Evolutionary conservation across 2,113 vertebrate species (phyloP).

Genomic region (Geococcyx californianus): DNA sequence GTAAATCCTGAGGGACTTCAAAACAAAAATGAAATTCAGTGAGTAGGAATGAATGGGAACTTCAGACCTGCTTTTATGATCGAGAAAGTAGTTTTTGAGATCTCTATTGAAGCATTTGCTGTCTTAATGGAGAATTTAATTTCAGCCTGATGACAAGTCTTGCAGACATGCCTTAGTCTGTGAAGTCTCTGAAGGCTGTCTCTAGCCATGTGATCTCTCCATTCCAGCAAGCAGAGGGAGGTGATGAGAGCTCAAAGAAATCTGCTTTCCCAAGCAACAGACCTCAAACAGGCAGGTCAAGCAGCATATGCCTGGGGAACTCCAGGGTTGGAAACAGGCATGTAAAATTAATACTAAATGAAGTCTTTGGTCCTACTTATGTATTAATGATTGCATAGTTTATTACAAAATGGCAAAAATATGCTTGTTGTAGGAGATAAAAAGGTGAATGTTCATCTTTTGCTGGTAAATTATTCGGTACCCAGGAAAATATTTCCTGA

Average conservation of each 20-base stretch:
- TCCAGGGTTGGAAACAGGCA: not conserved
- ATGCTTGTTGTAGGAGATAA: not conserved
- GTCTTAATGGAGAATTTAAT: not conserved
- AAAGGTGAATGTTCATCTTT: not conserved
- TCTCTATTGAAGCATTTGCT: not conserved
- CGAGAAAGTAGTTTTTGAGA: not conserved
- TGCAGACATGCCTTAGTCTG: not conserved
- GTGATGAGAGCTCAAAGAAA: not conserved
- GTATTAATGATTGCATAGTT: not conserved
- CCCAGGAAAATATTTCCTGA: not conserved
- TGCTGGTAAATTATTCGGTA: not conserved
- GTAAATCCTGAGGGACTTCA: not conserved
- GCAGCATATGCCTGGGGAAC: not conserved
- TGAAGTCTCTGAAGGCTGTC: not conserved
- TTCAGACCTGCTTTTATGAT: not conserved
- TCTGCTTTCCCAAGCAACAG: not conserved
- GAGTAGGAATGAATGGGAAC: not conserved
- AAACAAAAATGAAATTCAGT: not conserved
- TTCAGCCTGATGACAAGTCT: not conserved
- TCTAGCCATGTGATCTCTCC: not conserved
- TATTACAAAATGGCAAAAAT: not conserved
- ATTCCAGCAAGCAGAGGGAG: not conserved
- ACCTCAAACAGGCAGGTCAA: not conserved
- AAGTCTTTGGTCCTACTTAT: not conserved
- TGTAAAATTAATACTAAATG: not conserved